A percentile compares a stretch with the other conserved stretches of the same genome.
Conservation (phyloP, 2,113 vertebrate species). For the Corythaixoides concolor region DNA sequence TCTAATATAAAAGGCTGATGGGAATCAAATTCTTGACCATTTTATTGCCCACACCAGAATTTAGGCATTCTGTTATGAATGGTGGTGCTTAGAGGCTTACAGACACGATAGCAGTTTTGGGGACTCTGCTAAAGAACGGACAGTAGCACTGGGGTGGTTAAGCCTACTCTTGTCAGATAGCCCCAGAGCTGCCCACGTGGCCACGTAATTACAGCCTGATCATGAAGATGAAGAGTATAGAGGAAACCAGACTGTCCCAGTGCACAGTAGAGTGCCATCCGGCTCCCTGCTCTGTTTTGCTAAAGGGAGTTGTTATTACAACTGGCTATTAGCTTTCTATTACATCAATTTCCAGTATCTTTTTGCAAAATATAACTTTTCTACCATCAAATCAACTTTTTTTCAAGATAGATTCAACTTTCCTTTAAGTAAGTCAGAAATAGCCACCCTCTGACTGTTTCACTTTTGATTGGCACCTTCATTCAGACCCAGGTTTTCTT, state of each 20-base stretch:
- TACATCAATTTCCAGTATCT: neutral
- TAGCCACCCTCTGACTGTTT: neutral
- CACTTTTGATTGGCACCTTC: neutral
- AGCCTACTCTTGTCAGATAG: neutral
- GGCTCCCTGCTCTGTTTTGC: neutral
- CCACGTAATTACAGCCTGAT: neutral
- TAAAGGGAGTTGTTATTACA: neutral
- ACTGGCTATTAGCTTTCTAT: neutral
- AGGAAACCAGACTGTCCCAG: neutral
- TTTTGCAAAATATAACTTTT: neutral
- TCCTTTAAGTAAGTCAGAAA: neutral
- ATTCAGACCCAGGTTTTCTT: neutral
- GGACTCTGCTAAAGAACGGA: neutral
- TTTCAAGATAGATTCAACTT: neutral
- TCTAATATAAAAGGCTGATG: neutral
- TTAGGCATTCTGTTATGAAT: neutral
- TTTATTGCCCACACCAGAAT: neutral
- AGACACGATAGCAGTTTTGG: neutral
- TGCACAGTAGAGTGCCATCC: no score
- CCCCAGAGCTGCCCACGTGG: accelerated
- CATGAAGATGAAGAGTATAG: neutral
- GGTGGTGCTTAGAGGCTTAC: neutral
- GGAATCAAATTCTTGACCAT: neutral
- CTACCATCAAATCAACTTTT: neutral
- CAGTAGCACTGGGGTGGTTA: neutral